phyloP scores from a whole-genome alignment of 2,113 vertebrate species.

The Machaerirhynchus nigripectus region DNA sequence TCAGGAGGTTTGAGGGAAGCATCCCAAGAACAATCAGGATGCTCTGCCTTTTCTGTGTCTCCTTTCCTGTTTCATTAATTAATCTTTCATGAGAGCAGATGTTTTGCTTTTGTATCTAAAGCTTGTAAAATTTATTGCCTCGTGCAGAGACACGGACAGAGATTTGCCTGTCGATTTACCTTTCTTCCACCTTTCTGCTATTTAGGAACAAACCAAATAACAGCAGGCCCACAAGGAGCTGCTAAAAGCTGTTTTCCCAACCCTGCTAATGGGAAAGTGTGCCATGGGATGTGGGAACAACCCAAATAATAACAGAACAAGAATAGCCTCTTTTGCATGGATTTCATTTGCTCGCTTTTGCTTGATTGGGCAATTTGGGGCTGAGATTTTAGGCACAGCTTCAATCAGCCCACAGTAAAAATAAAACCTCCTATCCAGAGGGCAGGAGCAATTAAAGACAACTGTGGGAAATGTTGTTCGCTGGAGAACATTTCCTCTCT shows the following conservation, averaged over 20 bases:
- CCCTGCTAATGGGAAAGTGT: neutral
- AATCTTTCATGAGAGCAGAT: neutral
- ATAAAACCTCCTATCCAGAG: conserved; percentile 25
- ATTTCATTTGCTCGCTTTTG: conserved; percentile 10
- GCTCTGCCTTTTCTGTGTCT: neutral
- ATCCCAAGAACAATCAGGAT: neutral
- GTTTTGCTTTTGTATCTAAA: neutral
- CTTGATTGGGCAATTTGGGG: neutral
- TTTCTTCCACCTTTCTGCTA: neutral
- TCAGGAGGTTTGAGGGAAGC: neutral
- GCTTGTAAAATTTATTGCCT: neutral
- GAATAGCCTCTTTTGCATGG: neutral
- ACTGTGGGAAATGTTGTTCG: neutral
- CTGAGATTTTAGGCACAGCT: conserved; percentile 15
- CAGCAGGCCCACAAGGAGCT: neutral
- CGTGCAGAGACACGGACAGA: neutral
- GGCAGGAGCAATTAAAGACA: neutral
- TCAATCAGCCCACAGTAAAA: conserved; percentile 12
- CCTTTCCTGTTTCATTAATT: neutral
- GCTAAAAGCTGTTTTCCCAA: neutral
- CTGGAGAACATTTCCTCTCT: neutral
- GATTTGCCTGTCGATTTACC: neutral
- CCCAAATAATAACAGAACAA: neutral
- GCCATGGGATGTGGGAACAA: conserved; percentile 3
- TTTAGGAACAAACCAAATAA: neutral